Evolutionary conservation across 2,888 invertebrate genomes (phyloP), one percentile per base, ranked within the genome.

Genomic region (Isoperla grammatica): DNA sequence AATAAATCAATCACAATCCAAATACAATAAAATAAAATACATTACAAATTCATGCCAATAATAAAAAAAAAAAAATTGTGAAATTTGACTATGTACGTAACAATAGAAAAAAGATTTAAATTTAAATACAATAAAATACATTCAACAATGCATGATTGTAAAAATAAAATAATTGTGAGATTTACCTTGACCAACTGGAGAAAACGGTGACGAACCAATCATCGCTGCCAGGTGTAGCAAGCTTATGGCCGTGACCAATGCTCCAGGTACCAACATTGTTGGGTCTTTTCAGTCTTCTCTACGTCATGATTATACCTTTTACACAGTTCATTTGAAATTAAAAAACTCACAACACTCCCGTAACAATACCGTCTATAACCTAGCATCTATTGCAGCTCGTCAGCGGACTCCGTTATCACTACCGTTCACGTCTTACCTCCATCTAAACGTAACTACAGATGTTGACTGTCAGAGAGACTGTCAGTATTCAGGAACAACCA

Each of bases 181-280:
- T 12, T 55, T 59, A 59, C 60, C 56, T 60, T 56, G 55, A 17
- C 42, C 50, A 15, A 48, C 9, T 3, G 60, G 56, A 29, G 49
- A 49, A 40, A 56, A 15, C 39, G 54, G 49, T 9, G 56, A 49
- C 17, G 49, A 56, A 12, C 48, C 37, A n/a, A 37, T 53, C 39
- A 37, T 37, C 37, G 15, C 37, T 13, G 50, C 42, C 42, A 56
- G 49, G 46, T 60, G 60, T 23, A 60, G 17, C 17, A 55, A 29
- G 22, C 37, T 20, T 19, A 54, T 22, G 29, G 48, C 23, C 49
- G 50, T 49, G 37, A 39, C 22, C 48, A 56, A 4, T 19, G 19
- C 42, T 29, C 60, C 60, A 15, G 60, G 56, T 56, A 60, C 60
- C 60, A 60, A 42, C 60, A 60, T 60, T 55, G 60, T 60, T 59